Evolutionary conservation across 2,797 vertebrate species (phyloP), one percentile per base, ranked within the genome.

Genomic region (Thunnus albacares): DNA sequence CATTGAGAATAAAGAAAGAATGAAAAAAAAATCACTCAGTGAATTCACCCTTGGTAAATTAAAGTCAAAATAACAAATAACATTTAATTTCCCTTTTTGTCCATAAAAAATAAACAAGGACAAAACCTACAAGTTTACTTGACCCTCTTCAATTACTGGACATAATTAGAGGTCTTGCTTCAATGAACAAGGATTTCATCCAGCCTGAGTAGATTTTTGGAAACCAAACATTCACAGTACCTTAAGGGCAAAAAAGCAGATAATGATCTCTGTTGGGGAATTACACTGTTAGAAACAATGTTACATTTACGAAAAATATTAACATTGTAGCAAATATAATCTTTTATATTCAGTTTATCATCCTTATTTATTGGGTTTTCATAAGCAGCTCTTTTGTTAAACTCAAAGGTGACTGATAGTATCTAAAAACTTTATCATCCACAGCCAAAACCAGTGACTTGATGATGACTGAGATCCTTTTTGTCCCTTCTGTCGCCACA

Each of bases 331-430:
- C 30, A 64, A 28, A 64, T 20, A 62, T 51, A 20, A 57, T 18
- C 45, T 76, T 72, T 65, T 13, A 24, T 28, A 69, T 66, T 69
- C n/a, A 56, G 70, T 76, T 70, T 13, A 73, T 79, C 83, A 81
- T 71, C n/a, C 22, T 69, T 65, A 71, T 53, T 81, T 45, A 63
- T 35, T 77, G 71, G 12, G 60, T 75, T 82, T 85, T 70, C n/a
- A 71, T 61, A 62, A 82, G 59, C 30, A 67, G 26, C 26, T 51
- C 3, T 60, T 74, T 63, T 57, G 52, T 73, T 64, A 15, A 80
- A 72, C 49, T 81, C 53, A 41, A 56, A 59, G 45, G 41, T 83
- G 78, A 87, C 75, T 53, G 71, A 88, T 88, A 69, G 65, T 33
- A 70, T 81, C 33, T n/a, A 64, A 68, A 80, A 41, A 67, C 1